Percentiles rank a stretch among this genome's conserved stretches.
Conservation (phyloP, 2,888 invertebrate species). For the Drosophila pegasa region DNA sequence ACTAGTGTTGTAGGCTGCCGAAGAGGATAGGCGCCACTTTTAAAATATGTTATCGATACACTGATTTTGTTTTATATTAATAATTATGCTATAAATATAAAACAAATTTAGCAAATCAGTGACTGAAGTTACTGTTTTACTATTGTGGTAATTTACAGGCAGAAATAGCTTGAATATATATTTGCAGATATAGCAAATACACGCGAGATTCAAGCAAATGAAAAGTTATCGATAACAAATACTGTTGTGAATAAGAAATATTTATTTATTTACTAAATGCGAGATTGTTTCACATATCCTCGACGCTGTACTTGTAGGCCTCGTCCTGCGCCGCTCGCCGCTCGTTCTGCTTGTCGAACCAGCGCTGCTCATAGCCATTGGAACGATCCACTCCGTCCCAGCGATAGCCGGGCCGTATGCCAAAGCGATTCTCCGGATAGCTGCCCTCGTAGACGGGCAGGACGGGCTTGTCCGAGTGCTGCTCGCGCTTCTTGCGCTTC, state of each 20-base stretch:
- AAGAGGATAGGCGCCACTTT: not conserved
- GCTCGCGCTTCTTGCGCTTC: slow-evolving; percentile 82
- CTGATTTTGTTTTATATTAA: no score
- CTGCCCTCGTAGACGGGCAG: slow-evolving; percentile 93
- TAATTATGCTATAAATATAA: no score
- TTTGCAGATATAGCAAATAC: no score
- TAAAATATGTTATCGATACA: not conserved
- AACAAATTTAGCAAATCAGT: no score
- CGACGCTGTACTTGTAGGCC: slow-evolving; percentile 96
- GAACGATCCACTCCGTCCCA: slow-evolving; percentile 99
- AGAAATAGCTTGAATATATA: no score
- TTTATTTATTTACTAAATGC: slow-evolving; percentile 17
- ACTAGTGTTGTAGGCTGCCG: not conserved
- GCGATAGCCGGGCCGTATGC: slow-evolving; percentile 95
- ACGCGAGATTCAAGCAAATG: no score
- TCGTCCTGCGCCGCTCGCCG: slow-evolving; percentile 92
- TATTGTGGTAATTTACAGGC: no score
- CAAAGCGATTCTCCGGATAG: slow-evolving; percentile 96
- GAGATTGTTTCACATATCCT: slow-evolving; percentile 91
- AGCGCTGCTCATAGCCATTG: slow-evolving; percentile 97
- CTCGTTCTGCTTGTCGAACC: slow-evolving; percentile 91
- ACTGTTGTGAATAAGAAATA: not conserved
- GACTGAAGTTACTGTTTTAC: no score
- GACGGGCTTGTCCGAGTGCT: slow-evolving; percentile 86
- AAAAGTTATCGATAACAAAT: slow-evolving; percentile 7